Evolutionary conservation across 2,888 invertebrate species (phyloP), one percentile per base, ranked within the genome.

Genomic region (Poecilus cupreus): DNA sequence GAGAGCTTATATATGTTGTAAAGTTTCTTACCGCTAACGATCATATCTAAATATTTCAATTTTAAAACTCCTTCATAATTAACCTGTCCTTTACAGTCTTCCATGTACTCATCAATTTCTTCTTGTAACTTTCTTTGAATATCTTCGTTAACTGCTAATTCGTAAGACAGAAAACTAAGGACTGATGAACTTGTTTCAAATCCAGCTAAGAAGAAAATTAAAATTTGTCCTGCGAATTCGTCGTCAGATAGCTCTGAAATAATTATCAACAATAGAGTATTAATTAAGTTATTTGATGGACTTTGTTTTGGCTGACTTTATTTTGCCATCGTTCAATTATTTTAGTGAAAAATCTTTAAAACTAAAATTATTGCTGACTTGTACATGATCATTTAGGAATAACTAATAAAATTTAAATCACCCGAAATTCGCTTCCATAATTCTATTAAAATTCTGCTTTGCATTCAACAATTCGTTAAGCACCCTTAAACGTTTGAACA

Each of bases 191-290:
- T 87, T 1, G 89, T 89, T 54, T 90, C 90, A 82, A 89, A 90
- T 1, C 90, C 90, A 16, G 89, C 90, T 0, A 90, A 84, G 85
- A 90, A 90, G 86, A 90, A 90, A 0, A 90, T 75, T 0, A 90
- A 78, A 22, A 89, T 89, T 86, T 92, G 92, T 0, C 91, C 91
- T 0, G 91, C 90, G 5, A 92, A 87, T 68, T 92, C 91, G 0
- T 90, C 88, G 79, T 91, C 91, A 8, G 5, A 80, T 57, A 83
- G 81, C 4, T 68, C 79, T 79, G 43, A 72, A 74, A 51, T 6
- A 32, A 2, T 6, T 32, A 3, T 32, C 8, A 6, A 3, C 6
- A 1, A 32, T 32, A 1, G 32, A 3, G 32, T 32, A 32, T 3
- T 32, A 6, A 32, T 32, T 32, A 6, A 3, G 5, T 5, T 32